A percentile compares a stretch with the other conserved stretches of the same genome.
Conservation (phyloP, 92 coral and sea anemone genomes). For the Epizoanthus scotinus region DNA sequence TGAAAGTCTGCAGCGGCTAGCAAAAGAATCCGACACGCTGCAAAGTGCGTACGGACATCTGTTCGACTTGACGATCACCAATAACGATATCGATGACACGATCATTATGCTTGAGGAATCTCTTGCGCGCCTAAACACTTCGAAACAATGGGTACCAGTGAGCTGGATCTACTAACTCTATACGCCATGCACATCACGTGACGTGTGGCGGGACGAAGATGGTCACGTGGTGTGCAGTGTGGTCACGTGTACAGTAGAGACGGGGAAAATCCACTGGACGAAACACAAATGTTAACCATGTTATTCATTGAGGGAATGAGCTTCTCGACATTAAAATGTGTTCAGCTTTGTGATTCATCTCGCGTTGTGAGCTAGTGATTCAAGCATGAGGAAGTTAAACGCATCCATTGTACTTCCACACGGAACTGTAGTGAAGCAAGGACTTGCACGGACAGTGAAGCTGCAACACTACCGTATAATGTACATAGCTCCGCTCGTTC, state of each 20-base stretch:
- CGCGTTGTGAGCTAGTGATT: not conserved
- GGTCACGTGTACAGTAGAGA: not conserved
- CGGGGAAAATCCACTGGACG: not conserved
- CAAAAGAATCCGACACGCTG: constrained; percentile 90
- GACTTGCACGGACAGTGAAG: too few species aligned
- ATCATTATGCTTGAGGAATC: constrained; percentile 81
- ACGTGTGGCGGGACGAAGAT: not conserved
- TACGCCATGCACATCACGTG: not conserved
- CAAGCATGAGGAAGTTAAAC: not conserved
- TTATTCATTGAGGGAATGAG: not conserved
- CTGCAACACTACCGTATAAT: not conserved
- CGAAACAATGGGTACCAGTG: constrained; percentile 97
- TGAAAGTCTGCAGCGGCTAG: constrained; percentile 85
- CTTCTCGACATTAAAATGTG: not conserved
- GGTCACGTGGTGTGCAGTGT: constrained; percentile 11
- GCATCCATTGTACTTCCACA: not conserved
- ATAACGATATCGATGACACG: constrained; percentile 96
- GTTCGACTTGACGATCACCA: constrained; percentile 93
- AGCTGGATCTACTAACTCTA: constrained; percentile 84
- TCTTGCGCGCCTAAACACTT: constrained; percentile 68
- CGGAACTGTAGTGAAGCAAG: not conserved
- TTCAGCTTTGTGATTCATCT: not conserved
- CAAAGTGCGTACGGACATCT: constrained; percentile 86
- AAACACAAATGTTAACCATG: not conserved
- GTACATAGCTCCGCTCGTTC: not conserved